phyloP scores from a whole-genome alignment of 2,888 invertebrate species.

The Drosophila vallismaia region DNA sequence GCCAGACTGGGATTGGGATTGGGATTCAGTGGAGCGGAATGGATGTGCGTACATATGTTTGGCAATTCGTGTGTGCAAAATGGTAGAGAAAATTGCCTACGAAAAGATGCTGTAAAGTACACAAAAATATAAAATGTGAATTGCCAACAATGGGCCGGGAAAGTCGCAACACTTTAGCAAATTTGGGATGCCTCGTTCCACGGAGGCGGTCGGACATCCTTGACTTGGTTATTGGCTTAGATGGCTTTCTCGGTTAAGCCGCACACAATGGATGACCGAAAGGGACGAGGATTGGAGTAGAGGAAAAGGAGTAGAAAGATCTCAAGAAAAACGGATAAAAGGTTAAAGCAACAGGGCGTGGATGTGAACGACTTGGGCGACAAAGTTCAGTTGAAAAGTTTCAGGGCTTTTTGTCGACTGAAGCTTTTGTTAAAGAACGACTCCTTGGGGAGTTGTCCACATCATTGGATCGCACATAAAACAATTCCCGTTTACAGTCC shows the following conservation, averaged over 20 bases:
- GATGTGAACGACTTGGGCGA: constrained; percentile 16
- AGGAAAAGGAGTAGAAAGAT: background rate
- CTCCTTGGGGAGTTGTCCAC: constrained; percentile 38
- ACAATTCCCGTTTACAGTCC: constrained; percentile 57
- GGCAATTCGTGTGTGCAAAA: constrained; percentile 64
- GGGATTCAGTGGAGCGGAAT: constrained; percentile 50
- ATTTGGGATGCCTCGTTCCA: constrained; percentile 19
- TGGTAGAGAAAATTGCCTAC: constrained; percentile 33
- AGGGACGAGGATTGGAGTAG: background rate
- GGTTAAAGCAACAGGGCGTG: constrained; percentile 65
- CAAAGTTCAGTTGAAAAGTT: constrained; percentile 48
- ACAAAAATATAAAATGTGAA: constrained; percentile 41
- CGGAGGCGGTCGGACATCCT: constrained; percentile 40
- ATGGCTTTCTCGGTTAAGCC: constrained; percentile 58
- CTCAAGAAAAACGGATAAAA: constrained; percentile 43
- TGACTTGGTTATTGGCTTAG: constrained; percentile 66
- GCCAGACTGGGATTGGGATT: constrained; percentile 20
- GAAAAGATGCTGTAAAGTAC: constrained; percentile 25
- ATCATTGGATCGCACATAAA: constrained; percentile 31
- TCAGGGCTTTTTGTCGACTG: constrained; percentile 54
- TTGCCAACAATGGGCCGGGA: constrained; percentile 26
- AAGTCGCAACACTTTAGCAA: constrained; percentile 54
- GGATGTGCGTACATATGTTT: constrained; percentile 54
- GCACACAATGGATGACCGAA: constrained; percentile 20
- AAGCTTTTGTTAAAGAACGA: constrained; percentile 61